Evolutionary conservation across 2,888 invertebrate genomes (phyloP).

Genomic region (Caenorhabditis sp.): DNA sequence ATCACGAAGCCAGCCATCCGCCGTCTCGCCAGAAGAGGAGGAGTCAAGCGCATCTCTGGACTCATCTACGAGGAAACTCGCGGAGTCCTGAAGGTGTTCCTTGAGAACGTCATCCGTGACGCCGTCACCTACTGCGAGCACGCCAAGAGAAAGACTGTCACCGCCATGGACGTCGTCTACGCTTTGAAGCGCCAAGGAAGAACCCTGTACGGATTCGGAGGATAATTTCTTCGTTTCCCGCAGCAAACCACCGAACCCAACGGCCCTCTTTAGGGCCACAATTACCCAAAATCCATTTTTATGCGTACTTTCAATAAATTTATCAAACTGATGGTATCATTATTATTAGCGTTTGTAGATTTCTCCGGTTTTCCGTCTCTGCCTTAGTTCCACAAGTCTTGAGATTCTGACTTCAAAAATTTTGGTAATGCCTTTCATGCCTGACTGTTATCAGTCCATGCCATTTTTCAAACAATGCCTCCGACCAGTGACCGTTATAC

Average conservation of each 20-base stretch:
- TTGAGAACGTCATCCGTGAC: slow-evolving; percentile 86
- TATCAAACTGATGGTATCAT: too few relatives aligned
- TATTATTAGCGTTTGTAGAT: too few relatives aligned
- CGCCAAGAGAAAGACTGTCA: slow-evolving; percentile 90
- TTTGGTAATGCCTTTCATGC: too few relatives aligned
- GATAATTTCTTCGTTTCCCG: too few relatives aligned
- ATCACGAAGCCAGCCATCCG: slow-evolving; percentile 81
- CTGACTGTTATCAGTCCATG: too few relatives aligned
- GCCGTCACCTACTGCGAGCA: slow-evolving; percentile 90
- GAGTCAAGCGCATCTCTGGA: slow-evolving; percentile 61
- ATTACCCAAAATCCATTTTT: too few relatives aligned
- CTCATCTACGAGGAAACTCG: slow-evolving; percentile 63
- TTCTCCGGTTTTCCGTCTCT: too few relatives aligned
- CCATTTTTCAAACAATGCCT: too few relatives aligned
- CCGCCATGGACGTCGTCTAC: slow-evolving; percentile 91
- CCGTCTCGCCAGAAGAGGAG: slow-evolving; percentile 80
- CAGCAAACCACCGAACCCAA: slow-evolving; percentile 70
- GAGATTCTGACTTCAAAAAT: too few relatives aligned
- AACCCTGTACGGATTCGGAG: slow-evolving; percentile 77
- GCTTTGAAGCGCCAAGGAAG: slow-evolving; percentile 75
- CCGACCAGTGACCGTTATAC: too few relatives aligned
- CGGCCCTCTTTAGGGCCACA: slow-evolving; percentile 75
- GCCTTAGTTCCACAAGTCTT: too few relatives aligned
- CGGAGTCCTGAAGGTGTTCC: slow-evolving; percentile 69
- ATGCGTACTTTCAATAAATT: too few relatives aligned